A percentile compares a stretch with the other conserved stretches of the same genome.
Evolutionary conservation across 2,888 invertebrate species (phyloP).

Genomic region (Netelia virgata): DNA sequence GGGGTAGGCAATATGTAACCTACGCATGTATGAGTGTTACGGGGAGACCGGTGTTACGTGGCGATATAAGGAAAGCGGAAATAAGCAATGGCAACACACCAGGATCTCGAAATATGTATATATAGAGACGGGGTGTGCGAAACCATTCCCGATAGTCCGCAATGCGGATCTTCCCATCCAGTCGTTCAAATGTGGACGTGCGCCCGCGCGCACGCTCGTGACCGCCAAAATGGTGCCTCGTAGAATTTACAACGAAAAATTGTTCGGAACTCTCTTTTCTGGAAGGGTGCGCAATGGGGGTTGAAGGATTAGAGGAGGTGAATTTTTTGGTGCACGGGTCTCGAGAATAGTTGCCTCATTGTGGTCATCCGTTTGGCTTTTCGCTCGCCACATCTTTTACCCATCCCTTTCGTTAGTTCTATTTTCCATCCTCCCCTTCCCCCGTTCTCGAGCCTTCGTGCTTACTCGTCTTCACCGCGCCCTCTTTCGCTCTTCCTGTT

Average conservation of each 20-base stretch:
- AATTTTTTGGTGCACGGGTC: conserved; percentile 57
- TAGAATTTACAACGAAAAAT: conserved; percentile 73
- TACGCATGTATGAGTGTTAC: neutral
- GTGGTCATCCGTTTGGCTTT: conserved; percentile 66
- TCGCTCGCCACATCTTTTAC: conserved; percentile 25
- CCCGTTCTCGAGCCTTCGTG: conserved; percentile 42
- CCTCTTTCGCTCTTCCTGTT: conserved; percentile 35
- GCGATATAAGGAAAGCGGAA: conserved; percentile 52
- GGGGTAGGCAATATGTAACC: neutral
- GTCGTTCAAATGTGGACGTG: conserved; percentile 74
- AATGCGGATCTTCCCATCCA: conserved; percentile 79
- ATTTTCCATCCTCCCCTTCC: conserved; percentile 51
- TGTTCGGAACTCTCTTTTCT: conserved; percentile 64
- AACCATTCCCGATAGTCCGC: conserved; percentile 81
- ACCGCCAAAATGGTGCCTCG: conserved; percentile 23
- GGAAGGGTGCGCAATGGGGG: neutral
- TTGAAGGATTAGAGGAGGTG: neutral
- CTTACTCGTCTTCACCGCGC: conserved; percentile 41
- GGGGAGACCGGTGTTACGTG: conserved; percentile 21
- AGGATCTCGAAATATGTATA: conserved; percentile 35
- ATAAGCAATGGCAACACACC: conserved; percentile 44
- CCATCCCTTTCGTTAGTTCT: conserved; percentile 37
- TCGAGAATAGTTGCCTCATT: conserved; percentile 62
- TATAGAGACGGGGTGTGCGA: conserved; percentile 68
- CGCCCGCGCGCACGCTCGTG: conserved; percentile 63